Conservation (phyloP, 2,888 invertebrate genomes). For the Alsophila aescularia region DNA sequence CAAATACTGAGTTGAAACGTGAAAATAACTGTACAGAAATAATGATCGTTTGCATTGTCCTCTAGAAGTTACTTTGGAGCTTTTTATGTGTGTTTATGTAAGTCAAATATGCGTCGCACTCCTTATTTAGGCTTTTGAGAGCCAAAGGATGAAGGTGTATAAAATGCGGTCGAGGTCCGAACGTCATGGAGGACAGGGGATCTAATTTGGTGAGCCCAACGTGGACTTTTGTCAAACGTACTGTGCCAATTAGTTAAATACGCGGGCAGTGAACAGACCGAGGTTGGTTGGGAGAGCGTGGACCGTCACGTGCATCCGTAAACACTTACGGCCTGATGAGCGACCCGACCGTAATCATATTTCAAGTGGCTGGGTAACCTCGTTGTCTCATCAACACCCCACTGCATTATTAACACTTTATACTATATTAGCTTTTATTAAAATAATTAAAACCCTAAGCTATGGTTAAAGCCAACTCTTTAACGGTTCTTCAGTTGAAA, state of each 20-base stretch:
- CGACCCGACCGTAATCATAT: conserved; percentile 66
- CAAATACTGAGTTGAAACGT: too few relatives aligned
- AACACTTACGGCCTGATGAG: conserved; percentile 70
- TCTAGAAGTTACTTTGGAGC: too few relatives aligned
- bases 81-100: too few relatives aligned
- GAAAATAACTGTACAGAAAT: too few relatives aligned
- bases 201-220: conserved; percentile 71
- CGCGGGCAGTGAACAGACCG: conserved; percentile 48
- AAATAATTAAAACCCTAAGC: conserved; percentile 46
- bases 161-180: conserved; percentile 29
- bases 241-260: conserved; percentile 80
- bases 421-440: conserved; percentile 49
- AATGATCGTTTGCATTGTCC: too few relatives aligned
- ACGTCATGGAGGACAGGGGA: conserved; percentile 53
- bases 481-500: conserved; percentile 40
- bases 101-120: too few relatives aligned
- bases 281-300: conserved; percentile 30
- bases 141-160: background rate
- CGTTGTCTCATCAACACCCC: conserved; percentile 57
- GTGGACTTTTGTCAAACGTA: conserved; percentile 76
- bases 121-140: too few relatives aligned
- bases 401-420: conserved; percentile 57
- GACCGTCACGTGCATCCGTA: conserved; percentile 69
- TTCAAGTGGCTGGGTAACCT: conserved; percentile 61
- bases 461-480: conserved; percentile 34